Evolutionary conservation across 2,113 vertebrate genomes (phyloP).

Genomic region (Origma solitaria): DNA sequence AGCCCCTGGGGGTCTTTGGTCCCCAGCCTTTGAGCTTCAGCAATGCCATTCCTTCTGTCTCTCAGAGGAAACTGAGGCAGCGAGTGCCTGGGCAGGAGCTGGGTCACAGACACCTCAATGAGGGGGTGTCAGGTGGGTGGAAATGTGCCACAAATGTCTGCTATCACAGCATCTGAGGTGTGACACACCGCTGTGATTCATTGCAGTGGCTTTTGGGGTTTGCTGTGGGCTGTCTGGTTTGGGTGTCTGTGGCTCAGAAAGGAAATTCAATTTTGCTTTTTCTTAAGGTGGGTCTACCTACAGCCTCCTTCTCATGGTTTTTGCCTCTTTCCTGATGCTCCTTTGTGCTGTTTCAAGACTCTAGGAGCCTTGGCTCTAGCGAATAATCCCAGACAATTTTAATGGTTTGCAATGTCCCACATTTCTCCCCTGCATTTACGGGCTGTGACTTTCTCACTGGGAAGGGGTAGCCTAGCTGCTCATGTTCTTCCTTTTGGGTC

Average conservation of each 20-base stretch:
- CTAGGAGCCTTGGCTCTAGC: neutral
- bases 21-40: neutral
- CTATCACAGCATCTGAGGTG: neutral
- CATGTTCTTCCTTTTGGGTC: neutral
- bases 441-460: neutral
- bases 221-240: neutral
- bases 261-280: neutral
- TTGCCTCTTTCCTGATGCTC: neutral
- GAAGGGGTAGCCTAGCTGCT: neutral
- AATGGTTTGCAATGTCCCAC: neutral
- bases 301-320: rapidly evolving
- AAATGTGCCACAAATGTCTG: neutral
- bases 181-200: neutral
- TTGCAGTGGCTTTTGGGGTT: neutral
- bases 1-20: neutral
- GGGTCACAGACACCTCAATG: neutral
- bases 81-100: neutral
- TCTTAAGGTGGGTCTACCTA: neutral
- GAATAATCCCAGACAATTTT: neutral
- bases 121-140: neutral
- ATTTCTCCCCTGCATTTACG: neutral
- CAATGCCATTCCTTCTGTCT: rapidly evolving
- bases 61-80: neutral
- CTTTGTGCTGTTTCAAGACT: neutral
- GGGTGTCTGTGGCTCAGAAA: neutral